Evolutionary conservation across 2,888 invertebrate genomes (phyloP), one percentile per base, ranked within the genome.

Genomic region (Eristalis pertinax): DNA sequence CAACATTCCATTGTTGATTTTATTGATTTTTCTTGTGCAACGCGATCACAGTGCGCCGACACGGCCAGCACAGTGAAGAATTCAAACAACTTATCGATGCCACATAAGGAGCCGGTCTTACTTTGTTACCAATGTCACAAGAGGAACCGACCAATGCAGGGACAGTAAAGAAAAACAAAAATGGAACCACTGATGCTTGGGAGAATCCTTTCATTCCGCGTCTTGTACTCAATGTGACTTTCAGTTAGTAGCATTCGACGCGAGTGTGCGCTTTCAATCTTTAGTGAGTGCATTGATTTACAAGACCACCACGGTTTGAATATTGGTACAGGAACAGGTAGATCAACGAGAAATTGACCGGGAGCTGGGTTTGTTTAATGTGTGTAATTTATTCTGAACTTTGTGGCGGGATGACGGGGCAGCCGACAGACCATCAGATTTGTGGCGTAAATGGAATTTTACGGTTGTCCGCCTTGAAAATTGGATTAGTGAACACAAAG

Each of bases 171-270:
- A 24, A 73, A 79, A 76, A 87, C 62, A 77, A 76, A 75, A 75
- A 69, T 69, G 43, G 43, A 73, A 60, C 73, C 65, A 76, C 73
- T 50, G 63, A 68, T 43, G 70, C 68, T 41, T 68, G 76, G 76
- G 84, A 76, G 84, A 87, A 87, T 87, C 87, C 87, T 87, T 87
- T 87, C 84, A 84, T 87, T 87, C 76, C 73, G 87, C 63, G 84
- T 69, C 63, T 69, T 79, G 84, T 84, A 68, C 83, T 62, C 72
- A 79, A 68, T 73, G 76, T 76, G 68, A 76, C 60, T 79, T 76
- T 73, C 35, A 43, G 63, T 67, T 73, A 70, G 79, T 22, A 79
- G 62, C 64, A 78, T 50, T 76, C 70, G 41, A 63, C 32, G 29
- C 41, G 62, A 38, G 58, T 43, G 64, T 65, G 72, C 81, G 64